phyloP scores from a whole-genome alignment of 2,797 vertebrate species.

The Alfaro cultratus region DNA sequence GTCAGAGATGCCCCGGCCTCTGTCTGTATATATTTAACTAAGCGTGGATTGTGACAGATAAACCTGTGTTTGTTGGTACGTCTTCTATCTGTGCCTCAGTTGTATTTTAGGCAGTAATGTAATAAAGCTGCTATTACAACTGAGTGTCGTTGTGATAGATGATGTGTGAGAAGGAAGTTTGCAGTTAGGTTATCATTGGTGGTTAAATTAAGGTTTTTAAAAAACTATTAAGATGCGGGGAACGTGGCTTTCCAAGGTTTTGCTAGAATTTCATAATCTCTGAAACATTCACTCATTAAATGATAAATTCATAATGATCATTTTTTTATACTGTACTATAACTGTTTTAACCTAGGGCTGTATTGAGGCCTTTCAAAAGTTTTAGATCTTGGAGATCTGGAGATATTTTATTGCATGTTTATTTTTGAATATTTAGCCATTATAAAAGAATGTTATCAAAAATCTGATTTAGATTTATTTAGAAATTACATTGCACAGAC shows the following conservation, averaged over 20 bases:
- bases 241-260: conserved; percentile 1
- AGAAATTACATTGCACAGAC: neutral
- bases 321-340: neutral
- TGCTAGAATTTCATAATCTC: neutral
- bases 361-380: neutral
- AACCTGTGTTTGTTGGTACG: conserved; percentile 19
- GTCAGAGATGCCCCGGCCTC: conserved; percentile 34
- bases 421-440: neutral
- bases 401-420: neutral
- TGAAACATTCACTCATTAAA: neutral
- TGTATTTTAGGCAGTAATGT: conserved; percentile 54
- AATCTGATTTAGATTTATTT: neutral
- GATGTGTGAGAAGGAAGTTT: conserved; percentile 38
- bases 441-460: neutral
- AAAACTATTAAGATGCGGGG: conserved; percentile 1
- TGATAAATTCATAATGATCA: neutral
- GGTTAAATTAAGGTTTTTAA: neutral
- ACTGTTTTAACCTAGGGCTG: neutral
- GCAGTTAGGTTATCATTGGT: conserved; percentile 9
- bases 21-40: conserved; percentile 42
- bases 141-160: conserved; percentile 40
- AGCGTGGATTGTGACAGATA: conserved; percentile 45
- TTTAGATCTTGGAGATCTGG: neutral
- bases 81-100: conserved; percentile 36
- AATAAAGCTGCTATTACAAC: conserved; percentile 53